phyloP scores from a whole-genome alignment of 2,888 invertebrate species.

The Nephrocerus scutellatus region DNA sequence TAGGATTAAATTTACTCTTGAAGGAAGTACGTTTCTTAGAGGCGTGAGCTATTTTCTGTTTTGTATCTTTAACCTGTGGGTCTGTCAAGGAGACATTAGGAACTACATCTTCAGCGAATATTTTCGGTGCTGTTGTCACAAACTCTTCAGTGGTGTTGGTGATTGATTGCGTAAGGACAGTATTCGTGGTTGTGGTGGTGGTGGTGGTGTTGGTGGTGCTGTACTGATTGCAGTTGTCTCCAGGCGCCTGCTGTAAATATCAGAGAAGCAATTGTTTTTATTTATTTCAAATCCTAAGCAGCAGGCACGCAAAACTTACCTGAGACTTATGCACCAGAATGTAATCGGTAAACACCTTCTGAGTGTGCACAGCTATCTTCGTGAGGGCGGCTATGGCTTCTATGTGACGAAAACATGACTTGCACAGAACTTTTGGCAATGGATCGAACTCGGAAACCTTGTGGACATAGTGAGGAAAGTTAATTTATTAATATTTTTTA shows the following conservation, averaged over 20 bases:
- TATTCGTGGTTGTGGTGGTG: constrained; percentile 2
- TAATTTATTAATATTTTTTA: no score
- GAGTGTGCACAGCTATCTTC: constrained; percentile 42
- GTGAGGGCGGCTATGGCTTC: constrained; percentile 42
- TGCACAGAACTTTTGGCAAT: constrained; percentile 40
- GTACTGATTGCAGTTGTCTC: constrained; percentile 3
- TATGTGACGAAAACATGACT: constrained; percentile 40
- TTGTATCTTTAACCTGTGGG: constrained; percentile 30
- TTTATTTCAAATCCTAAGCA: not conserved
- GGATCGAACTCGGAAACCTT: constrained; percentile 39
- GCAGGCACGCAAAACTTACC: constrained; percentile 21
- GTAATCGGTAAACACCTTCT: constrained; percentile 38
- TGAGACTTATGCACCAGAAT: constrained; percentile 29
- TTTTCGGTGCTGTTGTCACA: no score
- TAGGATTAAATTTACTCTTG: constrained; percentile 22
- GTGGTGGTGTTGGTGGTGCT: not conserved
- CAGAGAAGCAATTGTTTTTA: no score
- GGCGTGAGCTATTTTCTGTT: constrained; percentile 26
- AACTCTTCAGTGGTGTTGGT: constrained; percentile 1
- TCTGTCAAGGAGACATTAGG: constrained; percentile 31
- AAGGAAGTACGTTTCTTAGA: constrained; percentile 20
- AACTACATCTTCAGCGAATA: no score
- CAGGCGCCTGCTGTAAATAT: no score
- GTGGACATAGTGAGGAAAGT: no score
- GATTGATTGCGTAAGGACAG: constrained; percentile 1